phyloP scores from a whole-genome alignment of 2,113 vertebrate genomes.

The Ceyx cyanopectus region DNA sequence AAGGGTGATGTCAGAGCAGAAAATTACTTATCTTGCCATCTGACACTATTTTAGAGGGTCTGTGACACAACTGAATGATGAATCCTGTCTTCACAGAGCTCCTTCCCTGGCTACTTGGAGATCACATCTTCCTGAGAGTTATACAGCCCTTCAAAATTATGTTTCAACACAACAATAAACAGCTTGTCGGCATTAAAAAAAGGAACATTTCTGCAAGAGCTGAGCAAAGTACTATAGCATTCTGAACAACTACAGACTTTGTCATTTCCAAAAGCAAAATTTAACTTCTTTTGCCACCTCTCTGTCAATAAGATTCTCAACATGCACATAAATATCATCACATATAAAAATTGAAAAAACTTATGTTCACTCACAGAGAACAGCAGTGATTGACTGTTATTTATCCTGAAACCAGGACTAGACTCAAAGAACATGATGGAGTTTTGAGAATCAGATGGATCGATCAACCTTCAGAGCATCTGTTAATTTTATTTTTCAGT shows the following conservation, averaged over 20 bases:
- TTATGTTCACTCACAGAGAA: not conserved
- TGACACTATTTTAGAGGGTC: not conserved
- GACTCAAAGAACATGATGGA: not conserved
- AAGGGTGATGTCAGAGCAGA: not conserved
- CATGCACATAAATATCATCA: not conserved
- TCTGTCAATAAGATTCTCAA: not conserved
- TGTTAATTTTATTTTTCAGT: slow-evolving; percentile 31
- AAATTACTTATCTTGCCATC: not conserved
- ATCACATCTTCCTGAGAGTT: not conserved
- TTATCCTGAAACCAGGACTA: not conserved
- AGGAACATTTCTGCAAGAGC: not conserved
- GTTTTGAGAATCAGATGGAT: not conserved
- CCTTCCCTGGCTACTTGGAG: not conserved
- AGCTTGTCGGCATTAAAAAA: not conserved
- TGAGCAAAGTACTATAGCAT: not conserved
- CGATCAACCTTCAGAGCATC: not conserved
- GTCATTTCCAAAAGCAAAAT: not conserved
- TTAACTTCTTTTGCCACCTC: not conserved
- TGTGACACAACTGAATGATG: not conserved
- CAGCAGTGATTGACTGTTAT: not conserved
- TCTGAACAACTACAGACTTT: not conserved
- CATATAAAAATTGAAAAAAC: not conserved
- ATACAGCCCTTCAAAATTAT: not conserved
- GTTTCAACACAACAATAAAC: not conserved
- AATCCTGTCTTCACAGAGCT: not conserved